phyloP scores from a whole-genome alignment of 1,140 invertebrate genomes.

The Halyomorpha halys region DNA sequence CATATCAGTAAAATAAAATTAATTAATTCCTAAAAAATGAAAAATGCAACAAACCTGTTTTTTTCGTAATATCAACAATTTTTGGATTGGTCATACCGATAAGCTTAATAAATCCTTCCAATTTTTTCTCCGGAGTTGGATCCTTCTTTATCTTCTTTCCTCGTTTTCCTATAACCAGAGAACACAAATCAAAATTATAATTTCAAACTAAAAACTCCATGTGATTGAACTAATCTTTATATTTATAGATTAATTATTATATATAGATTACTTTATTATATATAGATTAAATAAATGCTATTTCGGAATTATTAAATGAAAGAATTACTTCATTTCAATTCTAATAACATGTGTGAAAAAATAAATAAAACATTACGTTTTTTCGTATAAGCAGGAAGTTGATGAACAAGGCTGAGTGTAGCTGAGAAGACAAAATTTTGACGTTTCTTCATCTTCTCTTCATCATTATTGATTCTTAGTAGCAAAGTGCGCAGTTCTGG shows the following conservation, averaged over 20 bases:
- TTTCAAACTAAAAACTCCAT: no score
- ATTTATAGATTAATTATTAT: no score
- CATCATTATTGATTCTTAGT: constrained; percentile 64
- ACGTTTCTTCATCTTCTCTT: constrained; percentile 37
- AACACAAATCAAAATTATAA: no score
- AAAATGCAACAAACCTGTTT: constrained; percentile 43
- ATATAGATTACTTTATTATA: no score
- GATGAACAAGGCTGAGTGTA: constrained; percentile 75
- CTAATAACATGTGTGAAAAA: no score
- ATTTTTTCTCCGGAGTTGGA: constrained; percentile 56
- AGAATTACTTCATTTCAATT: no score
- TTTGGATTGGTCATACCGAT: constrained; percentile 81
- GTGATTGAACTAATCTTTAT: no score
- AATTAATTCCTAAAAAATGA: no score
- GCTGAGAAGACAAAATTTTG: constrained; percentile 98
- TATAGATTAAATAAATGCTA: no score
- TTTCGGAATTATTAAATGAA: no score
- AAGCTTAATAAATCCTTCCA: constrained; percentile 56
- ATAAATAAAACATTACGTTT: constrained; percentile 36
- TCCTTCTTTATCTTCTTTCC: constrained; percentile 48
- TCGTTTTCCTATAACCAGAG: constrained; percentile 32
- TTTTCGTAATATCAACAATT: constrained; percentile 82
- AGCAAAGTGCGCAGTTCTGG: constrained; percentile 78
- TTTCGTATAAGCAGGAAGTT: constrained; percentile 67
- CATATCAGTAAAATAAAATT: no score